A percentile compares a stretch with the other conserved stretches of the same genome.
phyloP scores from a whole-genome alignment of 2,797 vertebrate genomes.

The Siniperca obscura region DNA sequence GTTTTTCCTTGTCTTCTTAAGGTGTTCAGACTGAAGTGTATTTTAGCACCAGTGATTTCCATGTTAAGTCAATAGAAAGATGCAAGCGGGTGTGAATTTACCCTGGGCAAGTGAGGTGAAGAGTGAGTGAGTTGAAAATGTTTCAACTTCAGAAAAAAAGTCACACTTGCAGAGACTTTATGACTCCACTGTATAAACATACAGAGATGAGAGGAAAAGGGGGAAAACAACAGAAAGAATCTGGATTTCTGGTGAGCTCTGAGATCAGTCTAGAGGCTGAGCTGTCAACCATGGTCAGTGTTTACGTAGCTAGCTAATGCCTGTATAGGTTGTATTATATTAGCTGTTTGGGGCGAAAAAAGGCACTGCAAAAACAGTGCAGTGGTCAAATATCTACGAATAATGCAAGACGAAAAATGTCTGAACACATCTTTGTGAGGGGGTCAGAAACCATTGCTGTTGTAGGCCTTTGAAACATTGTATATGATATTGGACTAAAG shows the following conservation, averaged over 20 bases:
- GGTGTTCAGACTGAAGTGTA: neutral
- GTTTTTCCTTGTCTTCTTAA: neutral
- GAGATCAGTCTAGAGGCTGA: neutral
- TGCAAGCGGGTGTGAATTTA: neutral
- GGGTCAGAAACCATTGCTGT: neutral
- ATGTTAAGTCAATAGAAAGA: neutral
- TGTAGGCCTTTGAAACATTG: neutral
- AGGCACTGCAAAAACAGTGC: neutral
- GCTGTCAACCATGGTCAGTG: neutral
- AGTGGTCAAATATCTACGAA: neutral
- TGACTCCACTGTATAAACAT: neutral
- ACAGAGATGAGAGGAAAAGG: neutral
- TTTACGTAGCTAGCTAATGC: neutral
- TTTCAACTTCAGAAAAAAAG: too few relatives aligned
- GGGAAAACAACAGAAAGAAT: neutral
- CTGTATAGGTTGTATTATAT: neutral
- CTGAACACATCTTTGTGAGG: neutral
- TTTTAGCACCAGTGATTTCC: neutral
- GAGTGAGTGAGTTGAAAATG: neutral
- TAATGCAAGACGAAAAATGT: neutral
- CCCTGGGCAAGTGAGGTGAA: neutral
- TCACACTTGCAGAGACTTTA: neutral
- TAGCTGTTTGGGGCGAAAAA: neutral
- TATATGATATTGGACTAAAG: neutral
- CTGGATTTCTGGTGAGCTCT: neutral